phyloP scores from a whole-genome alignment of 2,888 invertebrate species.

The Barypeithes pellucidus region DNA sequence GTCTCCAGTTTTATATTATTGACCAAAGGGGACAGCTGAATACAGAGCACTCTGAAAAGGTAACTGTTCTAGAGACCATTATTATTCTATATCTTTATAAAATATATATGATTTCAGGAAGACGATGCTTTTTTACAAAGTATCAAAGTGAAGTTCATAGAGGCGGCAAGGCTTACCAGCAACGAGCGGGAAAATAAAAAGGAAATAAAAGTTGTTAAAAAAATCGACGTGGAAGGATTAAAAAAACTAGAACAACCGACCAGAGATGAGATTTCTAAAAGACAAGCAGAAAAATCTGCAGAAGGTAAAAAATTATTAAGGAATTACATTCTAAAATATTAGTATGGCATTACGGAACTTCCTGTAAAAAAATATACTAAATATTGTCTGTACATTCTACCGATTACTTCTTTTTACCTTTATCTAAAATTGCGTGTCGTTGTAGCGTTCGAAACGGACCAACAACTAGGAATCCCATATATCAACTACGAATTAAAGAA shows the following conservation, averaged over 20 bases:
- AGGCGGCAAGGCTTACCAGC: constrained; percentile 55
- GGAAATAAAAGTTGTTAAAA: constrained; percentile 46
- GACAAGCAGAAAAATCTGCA: constrained; percentile 52
- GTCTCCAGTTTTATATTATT: constrained; percentile 65
- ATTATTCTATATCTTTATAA: too few relatives aligned
- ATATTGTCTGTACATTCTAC: too few relatives aligned
- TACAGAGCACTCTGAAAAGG: constrained; percentile 58
- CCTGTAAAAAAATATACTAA: too few relatives aligned
- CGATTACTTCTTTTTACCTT: neutral
- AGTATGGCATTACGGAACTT: too few relatives aligned
- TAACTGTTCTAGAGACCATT: too few relatives aligned
- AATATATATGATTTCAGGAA: constrained; percentile 28
- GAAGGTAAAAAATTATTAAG: constrained; percentile 50
- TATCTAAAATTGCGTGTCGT: neutral
- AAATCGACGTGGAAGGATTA: constrained; percentile 53
- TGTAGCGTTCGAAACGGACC: constrained; percentile 62
- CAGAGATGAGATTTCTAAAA: constrained; percentile 66
- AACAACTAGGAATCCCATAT: constrained; percentile 70
- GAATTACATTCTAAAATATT: too few relatives aligned
- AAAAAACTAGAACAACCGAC: constrained; percentile 67
- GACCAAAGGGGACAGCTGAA: constrained; percentile 54
- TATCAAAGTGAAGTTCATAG: constrained; percentile 63
- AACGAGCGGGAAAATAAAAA: constrained; percentile 44
- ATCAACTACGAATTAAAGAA: constrained; percentile 68
- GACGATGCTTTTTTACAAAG: constrained; percentile 60